Conservation (phyloP, 2,797 vertebrate genomes). For the Lepilemur ruficaudatus region DNA sequence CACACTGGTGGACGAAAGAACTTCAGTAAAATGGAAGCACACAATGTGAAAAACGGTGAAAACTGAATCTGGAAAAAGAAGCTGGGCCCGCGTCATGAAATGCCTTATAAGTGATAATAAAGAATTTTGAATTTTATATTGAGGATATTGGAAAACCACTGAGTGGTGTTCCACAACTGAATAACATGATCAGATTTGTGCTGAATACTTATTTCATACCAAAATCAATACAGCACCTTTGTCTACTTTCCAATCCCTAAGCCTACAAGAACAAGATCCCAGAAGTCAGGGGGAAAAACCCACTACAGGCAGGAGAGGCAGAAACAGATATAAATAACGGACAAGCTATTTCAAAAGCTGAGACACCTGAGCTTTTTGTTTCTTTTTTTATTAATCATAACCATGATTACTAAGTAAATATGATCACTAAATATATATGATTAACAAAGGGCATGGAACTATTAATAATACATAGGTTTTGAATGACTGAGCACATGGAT, state of each 20-base stretch:
- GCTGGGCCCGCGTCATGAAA: background rate
- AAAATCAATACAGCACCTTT: background rate
- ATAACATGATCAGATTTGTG: background rate
- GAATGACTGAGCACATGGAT: background rate
- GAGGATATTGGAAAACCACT: background rate
- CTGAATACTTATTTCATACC: background rate
- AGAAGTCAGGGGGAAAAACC: background rate
- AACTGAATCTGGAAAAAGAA: background rate
- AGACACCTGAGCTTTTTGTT: background rate
- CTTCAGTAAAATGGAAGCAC: background rate
- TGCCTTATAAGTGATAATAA: background rate
- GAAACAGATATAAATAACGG: background rate
- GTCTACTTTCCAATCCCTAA: background rate
- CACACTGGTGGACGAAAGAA: background rate
- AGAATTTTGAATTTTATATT: background rate
- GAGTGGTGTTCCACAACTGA: fast-evolving
- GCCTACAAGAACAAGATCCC: background rate
- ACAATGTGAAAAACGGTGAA: background rate
- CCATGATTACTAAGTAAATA: background rate
- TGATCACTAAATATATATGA: background rate
- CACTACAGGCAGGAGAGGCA: background rate
- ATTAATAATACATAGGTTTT: background rate
- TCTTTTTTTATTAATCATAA: background rate
- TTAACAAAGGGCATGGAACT: background rate
- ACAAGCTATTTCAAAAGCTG: background rate